These are phyloP conservation scores for Platanista minor DNA, from an alignment of 2,113 vertebrate genomes.

Conservation along the genomic window DNA sequence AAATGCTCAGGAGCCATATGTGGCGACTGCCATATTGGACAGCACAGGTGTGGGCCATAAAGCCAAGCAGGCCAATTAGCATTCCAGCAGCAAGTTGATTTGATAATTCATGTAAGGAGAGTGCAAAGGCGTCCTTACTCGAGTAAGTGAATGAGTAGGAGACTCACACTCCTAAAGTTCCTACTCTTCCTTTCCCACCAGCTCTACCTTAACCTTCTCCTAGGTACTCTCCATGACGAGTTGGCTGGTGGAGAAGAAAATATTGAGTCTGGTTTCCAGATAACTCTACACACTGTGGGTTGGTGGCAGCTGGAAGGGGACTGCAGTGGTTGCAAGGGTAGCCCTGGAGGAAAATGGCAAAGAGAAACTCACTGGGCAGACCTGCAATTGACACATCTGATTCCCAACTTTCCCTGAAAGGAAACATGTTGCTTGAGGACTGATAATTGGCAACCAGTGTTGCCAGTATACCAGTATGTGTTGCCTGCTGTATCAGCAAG, in stretches of 20 bases:
- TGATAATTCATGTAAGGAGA: background rate
- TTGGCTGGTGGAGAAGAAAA: background rate
- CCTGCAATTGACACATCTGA: background rate
- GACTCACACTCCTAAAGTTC: background rate
- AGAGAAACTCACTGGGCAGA: background rate
- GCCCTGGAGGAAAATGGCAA: background rate
- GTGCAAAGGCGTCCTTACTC: background rate
- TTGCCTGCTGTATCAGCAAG: background rate
- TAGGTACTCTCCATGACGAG: background rate
- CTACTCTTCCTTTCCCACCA: background rate
- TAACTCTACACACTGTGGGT: no score
- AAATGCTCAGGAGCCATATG: background rate
- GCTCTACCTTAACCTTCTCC: background rate
- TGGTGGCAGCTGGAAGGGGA: background rate
- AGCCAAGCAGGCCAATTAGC: background rate
- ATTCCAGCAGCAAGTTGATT: background rate
- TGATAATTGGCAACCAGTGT: background rate
- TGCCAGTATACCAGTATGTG: background rate
- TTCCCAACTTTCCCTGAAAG: background rate
- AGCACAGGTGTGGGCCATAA: background rate
- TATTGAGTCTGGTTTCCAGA: background rate
- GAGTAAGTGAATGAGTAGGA: background rate
- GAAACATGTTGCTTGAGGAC: background rate
- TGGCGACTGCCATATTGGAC: background rate
- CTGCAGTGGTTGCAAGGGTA: background rate